These are phyloP conservation scores for Caranx melampygus DNA, from an alignment of 2,113 vertebrate species.

Conservation along the genomic window DNA sequence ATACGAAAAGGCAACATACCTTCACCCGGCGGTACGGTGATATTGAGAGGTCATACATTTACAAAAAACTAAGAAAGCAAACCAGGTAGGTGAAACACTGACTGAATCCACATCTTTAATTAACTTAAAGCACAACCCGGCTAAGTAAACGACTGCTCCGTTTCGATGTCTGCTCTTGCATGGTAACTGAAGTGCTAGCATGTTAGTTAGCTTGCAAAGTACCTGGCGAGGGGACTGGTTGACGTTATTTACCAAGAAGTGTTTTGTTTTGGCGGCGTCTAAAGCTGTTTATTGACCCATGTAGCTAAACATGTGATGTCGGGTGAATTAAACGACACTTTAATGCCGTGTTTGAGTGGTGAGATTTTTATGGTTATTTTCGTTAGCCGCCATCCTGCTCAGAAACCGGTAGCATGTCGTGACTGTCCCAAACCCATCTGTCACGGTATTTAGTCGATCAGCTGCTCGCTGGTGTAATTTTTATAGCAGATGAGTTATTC, in stretches of 20 bases:
- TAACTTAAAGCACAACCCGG: background rate
- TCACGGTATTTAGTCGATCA: slow-evolving; percentile 3
- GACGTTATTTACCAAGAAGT: slow-evolving; percentile 1
- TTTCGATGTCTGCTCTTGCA: background rate
- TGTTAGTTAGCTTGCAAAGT: slow-evolving; percentile 34
- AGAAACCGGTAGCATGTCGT: slow-evolving; percentile 44
- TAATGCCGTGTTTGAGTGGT: no score
- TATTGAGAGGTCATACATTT: slow-evolving; percentile 80
- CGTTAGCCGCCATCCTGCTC: slow-evolving; percentile 13
- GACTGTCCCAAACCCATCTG: slow-evolving; percentile 41
- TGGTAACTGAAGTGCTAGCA: slow-evolving; percentile 6
- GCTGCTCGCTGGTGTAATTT: background rate
- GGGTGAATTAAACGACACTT: accelerated
- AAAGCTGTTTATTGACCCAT: background rate
- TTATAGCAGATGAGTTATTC: background rate
- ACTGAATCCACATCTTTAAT: background rate
- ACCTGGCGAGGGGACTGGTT: slow-evolving; percentile 6
- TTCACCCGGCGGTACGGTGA: slow-evolving; percentile 53
- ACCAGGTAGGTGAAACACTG: slow-evolving; percentile 47
- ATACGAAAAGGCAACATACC: slow-evolving; percentile 4
- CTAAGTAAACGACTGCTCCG: background rate
- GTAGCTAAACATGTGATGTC: background rate
- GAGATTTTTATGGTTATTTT: slow-evolving; percentile 16
- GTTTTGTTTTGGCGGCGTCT: background rate
- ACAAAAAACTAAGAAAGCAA: slow-evolving; percentile 2